A percentile compares a stretch with the other conserved stretches of the same genome.
Evolutionary conservation across 2,888 invertebrate genomes (phyloP).

Genomic region (Neocrepidodera transversa): DNA sequence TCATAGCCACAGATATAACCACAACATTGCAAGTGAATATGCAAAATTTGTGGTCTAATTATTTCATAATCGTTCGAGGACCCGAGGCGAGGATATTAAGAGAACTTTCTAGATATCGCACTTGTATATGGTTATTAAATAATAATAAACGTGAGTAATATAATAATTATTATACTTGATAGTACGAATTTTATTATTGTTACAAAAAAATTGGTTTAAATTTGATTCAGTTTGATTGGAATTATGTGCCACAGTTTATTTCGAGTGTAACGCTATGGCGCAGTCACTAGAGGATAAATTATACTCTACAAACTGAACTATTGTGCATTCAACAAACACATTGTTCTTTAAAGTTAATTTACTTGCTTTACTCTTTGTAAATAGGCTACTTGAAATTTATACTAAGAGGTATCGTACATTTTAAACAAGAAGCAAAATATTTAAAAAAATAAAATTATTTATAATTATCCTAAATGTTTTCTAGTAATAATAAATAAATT

Average conservation of each 20-base stretch:
- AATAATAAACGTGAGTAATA: background rate
- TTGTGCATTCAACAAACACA: conserved; percentile 25
- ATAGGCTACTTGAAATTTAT: conserved; percentile 5
- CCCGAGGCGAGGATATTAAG: conserved; percentile 2
- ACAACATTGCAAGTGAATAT: conserved; percentile 6
- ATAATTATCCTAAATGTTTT: no score
- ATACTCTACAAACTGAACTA: conserved; percentile 23
- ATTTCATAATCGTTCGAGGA: conserved; percentile 6
- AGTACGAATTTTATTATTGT: no score
- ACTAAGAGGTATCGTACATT: background rate
- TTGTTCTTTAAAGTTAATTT: conserved; percentile 31
- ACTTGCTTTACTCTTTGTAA: conserved; percentile 10
- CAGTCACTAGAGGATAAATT: conserved; percentile 27
- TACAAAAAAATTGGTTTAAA: no score
- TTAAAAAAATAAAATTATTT: no score
- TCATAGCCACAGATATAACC: background rate
- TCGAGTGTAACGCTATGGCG: conserved; percentile 8
- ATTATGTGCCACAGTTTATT: no score
- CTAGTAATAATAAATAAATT: no score
- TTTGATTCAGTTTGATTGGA: no score
- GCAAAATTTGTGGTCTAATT: conserved; percentile 20
- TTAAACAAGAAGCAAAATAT: background rate
- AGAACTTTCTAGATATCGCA: background rate
- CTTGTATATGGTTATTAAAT: background rate
- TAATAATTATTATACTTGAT: no score